phyloP scores from a whole-genome alignment of 2,797 vertebrate species.

The Parauchenoglanis ngamensis region DNA sequence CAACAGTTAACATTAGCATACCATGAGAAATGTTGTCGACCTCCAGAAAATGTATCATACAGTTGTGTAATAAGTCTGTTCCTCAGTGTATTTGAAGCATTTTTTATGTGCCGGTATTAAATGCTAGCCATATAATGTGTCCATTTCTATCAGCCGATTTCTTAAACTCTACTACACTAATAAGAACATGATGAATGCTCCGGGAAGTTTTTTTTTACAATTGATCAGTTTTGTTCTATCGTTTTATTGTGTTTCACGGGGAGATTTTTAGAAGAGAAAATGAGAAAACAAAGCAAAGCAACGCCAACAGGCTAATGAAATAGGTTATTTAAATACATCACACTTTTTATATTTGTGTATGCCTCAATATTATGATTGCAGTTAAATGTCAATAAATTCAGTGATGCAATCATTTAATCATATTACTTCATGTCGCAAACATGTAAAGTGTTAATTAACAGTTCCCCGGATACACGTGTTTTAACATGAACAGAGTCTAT shows the following conservation, averaged over 20 bases:
- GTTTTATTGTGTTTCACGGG: background rate
- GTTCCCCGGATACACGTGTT: background rate
- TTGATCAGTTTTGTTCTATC: background rate
- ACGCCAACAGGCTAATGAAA: background rate
- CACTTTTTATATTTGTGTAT: background rate
- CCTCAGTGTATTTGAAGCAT: background rate
- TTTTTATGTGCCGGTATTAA: background rate
- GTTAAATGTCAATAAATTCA: slow-evolving; percentile 2
- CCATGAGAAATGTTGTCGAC: background rate
- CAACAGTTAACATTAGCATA: background rate
- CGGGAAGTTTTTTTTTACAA: background rate
- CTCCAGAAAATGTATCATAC: background rate
- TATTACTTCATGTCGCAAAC: background rate
- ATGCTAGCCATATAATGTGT: background rate
- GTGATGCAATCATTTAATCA: too few species aligned
- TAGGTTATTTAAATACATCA: background rate
- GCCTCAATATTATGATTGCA: background rate
- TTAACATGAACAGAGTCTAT: background rate
- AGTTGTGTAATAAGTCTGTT: background rate
- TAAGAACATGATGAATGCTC: background rate
- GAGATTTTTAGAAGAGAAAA: background rate
- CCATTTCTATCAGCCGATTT: background rate
- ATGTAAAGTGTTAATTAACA: too few species aligned
- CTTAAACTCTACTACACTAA: background rate
- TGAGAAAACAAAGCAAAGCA: background rate